Percentiles rank a stretch among this genome's conserved stretches.
These are phyloP conservation scores for Streptopelia turtur DNA, from an alignment of 2,797 vertebrate species.

Conservation along the genomic window DNA sequence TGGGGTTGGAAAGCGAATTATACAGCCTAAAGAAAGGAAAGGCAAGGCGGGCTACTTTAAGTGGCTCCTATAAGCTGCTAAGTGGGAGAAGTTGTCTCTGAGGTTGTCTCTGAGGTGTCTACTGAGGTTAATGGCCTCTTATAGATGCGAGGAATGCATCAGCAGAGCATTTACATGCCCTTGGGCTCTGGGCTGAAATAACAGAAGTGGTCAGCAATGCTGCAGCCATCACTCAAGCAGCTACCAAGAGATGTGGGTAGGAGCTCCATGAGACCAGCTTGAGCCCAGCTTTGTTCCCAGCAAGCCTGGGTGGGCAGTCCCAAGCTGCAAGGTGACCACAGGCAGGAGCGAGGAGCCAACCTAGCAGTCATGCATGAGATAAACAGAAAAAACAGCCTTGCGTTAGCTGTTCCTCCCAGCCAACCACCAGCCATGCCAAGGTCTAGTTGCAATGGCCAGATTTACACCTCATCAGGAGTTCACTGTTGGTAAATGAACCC, in stretches of 20 bases:
- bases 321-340: neutral
- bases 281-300: neutral
- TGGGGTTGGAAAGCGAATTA: neutral
- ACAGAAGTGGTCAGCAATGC: accelerated
- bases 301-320: neutral
- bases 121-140: neutral
- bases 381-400: accelerated
- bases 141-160: neutral
- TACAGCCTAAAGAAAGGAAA: neutral
- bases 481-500: neutral
- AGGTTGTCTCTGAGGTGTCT: too few species aligned
- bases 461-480: neutral
- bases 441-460: neutral
- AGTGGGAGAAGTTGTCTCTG: neutral
- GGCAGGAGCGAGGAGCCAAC: accelerated
- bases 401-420: neutral
- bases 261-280: neutral
- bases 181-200: neutral
- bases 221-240: accelerated
- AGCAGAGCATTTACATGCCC: neutral
- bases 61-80: neutral
- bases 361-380: accelerated
- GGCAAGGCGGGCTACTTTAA: neutral
- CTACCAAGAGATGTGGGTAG: neutral
- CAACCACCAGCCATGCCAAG: neutral